phyloP scores from a whole-genome alignment of 2,113 vertebrate genomes.

The Piprites chloris region DNA sequence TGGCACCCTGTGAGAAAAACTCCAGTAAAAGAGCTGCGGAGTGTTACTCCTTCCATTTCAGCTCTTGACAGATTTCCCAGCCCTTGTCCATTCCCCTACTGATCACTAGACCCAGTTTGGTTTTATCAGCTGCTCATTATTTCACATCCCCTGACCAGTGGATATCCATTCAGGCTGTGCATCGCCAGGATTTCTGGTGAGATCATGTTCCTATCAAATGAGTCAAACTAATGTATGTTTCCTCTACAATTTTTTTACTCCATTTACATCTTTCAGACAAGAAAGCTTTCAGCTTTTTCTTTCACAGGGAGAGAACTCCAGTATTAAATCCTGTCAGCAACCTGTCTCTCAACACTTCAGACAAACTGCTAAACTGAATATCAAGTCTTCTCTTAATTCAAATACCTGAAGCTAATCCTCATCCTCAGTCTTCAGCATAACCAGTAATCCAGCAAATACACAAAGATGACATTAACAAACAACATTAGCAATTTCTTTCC shows the following conservation, averaged over 20 bases:
- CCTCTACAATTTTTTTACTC: background rate
- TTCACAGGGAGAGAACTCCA: background rate
- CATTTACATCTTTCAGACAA: background rate
- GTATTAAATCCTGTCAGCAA: background rate
- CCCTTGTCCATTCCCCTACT: too few species aligned
- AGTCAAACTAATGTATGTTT: background rate
- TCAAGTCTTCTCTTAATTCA: background rate
- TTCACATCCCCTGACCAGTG: too few species aligned
- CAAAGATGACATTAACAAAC: background rate
- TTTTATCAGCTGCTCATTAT: too few species aligned
- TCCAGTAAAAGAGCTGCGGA: fast-evolving
- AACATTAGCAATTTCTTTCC: background rate
- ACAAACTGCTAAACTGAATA: background rate
- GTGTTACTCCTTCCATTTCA: background rate
- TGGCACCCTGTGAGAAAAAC: too few species aligned
- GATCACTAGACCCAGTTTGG: too few species aligned
- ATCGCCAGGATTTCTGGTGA: background rate
- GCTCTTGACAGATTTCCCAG: background rate
- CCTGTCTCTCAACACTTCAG: background rate
- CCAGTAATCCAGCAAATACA: background rate
- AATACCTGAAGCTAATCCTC: background rate
- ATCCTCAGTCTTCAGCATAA: background rate
- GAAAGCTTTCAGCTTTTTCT: background rate
- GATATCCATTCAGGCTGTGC: too few species aligned
- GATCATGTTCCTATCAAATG: too few species aligned